phyloP scores from a whole-genome alignment of 1,140 invertebrate species.

The Galleria mellonella region DNA sequence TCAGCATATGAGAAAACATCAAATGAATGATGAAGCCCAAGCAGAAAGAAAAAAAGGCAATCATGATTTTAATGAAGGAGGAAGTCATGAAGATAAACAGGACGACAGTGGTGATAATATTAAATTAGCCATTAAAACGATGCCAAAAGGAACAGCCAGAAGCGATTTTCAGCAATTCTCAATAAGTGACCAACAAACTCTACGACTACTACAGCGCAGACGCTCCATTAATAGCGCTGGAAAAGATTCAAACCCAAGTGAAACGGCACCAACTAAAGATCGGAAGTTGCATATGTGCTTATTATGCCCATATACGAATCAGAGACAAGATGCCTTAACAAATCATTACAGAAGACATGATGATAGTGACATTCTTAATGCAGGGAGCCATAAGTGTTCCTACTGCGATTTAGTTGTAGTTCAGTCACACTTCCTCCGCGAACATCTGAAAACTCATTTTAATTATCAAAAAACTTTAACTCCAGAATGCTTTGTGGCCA shows the following conservation, averaged over 20 bases:
- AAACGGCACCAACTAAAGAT: slow-evolving; percentile 72
- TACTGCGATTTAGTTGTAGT: slow-evolving; percentile 89
- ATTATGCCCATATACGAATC: slow-evolving; percentile 85
- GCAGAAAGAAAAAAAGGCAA: slow-evolving; percentile 72
- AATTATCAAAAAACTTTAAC: slow-evolving; percentile 74
- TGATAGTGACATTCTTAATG: slow-evolving; percentile 70
- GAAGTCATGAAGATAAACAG: slow-evolving; percentile 48
- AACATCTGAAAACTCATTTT: slow-evolving; percentile 89
- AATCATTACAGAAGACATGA: slow-evolving; percentile 86
- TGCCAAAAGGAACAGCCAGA: slow-evolving; percentile 52
- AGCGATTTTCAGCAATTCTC: slow-evolving; percentile 70
- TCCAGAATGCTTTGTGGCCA: slow-evolving; percentile 71
- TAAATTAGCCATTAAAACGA: slow-evolving; percentile 73
- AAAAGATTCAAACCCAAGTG: slow-evolving; percentile 48
- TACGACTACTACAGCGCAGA: slow-evolving; percentile 49
- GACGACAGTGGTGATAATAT: slow-evolving; percentile 50
- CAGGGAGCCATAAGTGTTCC: slow-evolving; percentile 81
- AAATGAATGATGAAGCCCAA: slow-evolving; percentile 80
- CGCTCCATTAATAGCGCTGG: slow-evolving; percentile 44
- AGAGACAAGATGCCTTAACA: slow-evolving; percentile 82
- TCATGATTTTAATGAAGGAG: slow-evolving; percentile 54
- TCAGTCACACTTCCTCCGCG: slow-evolving; percentile 84
- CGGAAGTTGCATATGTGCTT: slow-evolving; percentile 77
- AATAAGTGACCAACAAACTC: slow-evolving; percentile 74
- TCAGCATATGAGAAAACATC: slow-evolving; percentile 86